phyloP scores from a whole-genome alignment of 2,888 invertebrate species.

The Epiblema foenella region DNA sequence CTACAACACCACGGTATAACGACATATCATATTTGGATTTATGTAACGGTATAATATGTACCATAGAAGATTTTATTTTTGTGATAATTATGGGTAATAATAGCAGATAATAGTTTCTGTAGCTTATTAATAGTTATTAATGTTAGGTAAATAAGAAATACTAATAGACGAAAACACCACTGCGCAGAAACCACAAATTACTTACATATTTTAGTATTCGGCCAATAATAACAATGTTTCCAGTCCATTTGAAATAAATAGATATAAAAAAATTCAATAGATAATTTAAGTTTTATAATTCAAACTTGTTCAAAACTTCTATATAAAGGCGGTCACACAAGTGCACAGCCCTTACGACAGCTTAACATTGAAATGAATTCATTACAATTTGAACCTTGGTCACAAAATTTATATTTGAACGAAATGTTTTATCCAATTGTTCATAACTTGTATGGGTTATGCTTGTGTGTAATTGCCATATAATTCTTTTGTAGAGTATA shows the following conservation, averaged over 20 bases:
- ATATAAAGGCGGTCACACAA: background rate
- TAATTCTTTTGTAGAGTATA: conserved; percentile 22
- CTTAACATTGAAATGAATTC: background rate
- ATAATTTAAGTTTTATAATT: background rate
- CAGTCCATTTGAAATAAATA: conserved; percentile 30
- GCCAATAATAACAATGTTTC: conserved; percentile 1
- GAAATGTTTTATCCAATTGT: no score
- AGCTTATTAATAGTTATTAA: conserved; percentile 12
- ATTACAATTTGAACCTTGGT: no score
- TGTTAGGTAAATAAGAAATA: conserved; percentile 25
- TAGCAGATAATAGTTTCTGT: conserved; percentile 25
- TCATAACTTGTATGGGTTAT: no score
- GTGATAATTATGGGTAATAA: conserved; percentile 21
- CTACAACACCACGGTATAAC: conserved; percentile 28
- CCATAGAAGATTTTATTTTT: conserved; percentile 34
- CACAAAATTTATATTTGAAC: no score
- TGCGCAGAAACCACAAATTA: conserved; percentile 9
- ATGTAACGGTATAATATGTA: conserved; percentile 16
- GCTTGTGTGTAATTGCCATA: background rate
- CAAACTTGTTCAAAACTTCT: background rate
- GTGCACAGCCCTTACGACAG: background rate
- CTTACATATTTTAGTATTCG: conserved; percentile 9
- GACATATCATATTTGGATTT: conserved; percentile 42
- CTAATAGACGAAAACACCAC: conserved; percentile 27
- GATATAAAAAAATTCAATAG: conserved; percentile 10